A percentile compares a stretch with the other conserved stretches of the same genome.
Conservation (phyloP, 2,888 invertebrate genomes). For the Cephus spinipes region DNA sequence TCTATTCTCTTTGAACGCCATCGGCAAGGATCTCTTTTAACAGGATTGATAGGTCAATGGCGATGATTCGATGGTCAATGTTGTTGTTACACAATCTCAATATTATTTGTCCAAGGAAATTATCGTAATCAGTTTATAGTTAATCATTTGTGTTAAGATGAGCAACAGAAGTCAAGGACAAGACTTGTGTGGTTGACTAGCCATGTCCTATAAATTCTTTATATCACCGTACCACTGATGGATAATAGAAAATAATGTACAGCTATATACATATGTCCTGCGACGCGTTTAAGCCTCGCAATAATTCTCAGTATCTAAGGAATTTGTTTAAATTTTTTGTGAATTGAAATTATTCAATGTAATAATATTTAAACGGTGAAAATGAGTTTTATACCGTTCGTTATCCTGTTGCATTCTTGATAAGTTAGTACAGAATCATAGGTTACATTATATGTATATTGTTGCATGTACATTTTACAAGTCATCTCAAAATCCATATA, state of each 20-base stretch:
- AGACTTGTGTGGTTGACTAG: background rate
- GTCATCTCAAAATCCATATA: too few species aligned
- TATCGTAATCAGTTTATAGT: background rate
- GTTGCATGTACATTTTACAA: too few species aligned
- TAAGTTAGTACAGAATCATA: too few species aligned
- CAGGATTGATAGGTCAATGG: background rate
- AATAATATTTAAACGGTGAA: too few species aligned
- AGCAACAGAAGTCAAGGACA: background rate
- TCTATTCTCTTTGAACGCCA: background rate
- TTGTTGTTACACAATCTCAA: background rate
- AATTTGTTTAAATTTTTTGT: too few species aligned
- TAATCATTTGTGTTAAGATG: background rate
- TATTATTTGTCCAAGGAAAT: background rate
- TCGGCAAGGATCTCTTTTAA: background rate
- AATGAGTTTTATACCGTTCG: too few species aligned
- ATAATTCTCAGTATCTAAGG: too few species aligned
- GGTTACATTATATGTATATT: too few species aligned
- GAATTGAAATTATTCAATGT: too few species aligned
- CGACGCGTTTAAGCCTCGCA: background rate
- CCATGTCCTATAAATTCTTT: background rate
- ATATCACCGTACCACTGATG: background rate
- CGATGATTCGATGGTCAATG: background rate
- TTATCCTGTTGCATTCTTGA: too few species aligned
- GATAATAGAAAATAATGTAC: background rate
- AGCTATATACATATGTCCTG: background rate